A percentile compares a stretch with the other conserved stretches of the same genome.
Evolutionary conservation across 2,888 invertebrate genomes (phyloP).

Genomic region (Brachyptera risi): DNA sequence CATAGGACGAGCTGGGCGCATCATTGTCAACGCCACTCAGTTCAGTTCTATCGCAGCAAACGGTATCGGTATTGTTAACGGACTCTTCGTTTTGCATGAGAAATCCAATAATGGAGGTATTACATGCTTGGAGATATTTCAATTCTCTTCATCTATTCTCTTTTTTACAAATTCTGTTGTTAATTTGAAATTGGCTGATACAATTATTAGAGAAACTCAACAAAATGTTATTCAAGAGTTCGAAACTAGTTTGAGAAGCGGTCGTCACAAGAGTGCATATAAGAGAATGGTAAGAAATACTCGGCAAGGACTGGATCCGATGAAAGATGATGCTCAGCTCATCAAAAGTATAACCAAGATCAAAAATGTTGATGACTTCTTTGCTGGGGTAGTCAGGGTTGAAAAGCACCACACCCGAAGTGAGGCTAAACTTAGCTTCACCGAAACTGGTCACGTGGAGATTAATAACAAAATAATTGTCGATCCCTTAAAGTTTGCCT

Average conservation of each 20-base stretch:
- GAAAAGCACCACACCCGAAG: neutral
- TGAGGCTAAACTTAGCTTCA: neutral
- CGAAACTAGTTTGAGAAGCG: slow-evolving; percentile 11
- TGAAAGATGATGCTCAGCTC: slow-evolving; percentile 1
- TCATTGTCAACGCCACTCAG: slow-evolving; percentile 7
- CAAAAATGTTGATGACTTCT: slow-evolving; percentile 10
- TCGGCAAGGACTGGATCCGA: neutral
- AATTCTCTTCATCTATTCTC: slow-evolving; percentile 26
- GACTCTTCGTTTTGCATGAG: slow-evolving; percentile 7
- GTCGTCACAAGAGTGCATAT: slow-evolving; percentile 8
- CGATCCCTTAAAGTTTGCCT: slow-evolving; percentile 10
- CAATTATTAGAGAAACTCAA: slow-evolving; percentile 23
- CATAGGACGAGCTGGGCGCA: slow-evolving; percentile 3
- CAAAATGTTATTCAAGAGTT: slow-evolving; percentile 11
- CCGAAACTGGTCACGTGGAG: neutral
- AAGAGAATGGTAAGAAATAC: slow-evolving; percentile 1
- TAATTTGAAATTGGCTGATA: slow-evolving; percentile 22
- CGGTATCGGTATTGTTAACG: slow-evolving; percentile 22
- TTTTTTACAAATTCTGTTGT: slow-evolving; percentile 27
- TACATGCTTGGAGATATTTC: slow-evolving; percentile 27
- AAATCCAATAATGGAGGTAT: slow-evolving; percentile 9
- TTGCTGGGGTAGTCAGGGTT: neutral
- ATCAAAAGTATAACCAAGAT: slow-evolving; percentile 8
- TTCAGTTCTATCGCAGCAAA: slow-evolving; percentile 18
- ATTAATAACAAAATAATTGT: slow-evolving; percentile 9